phyloP scores from a whole-genome alignment of 2,797 vertebrate genomes.

The Sebastes iracundus region DNA sequence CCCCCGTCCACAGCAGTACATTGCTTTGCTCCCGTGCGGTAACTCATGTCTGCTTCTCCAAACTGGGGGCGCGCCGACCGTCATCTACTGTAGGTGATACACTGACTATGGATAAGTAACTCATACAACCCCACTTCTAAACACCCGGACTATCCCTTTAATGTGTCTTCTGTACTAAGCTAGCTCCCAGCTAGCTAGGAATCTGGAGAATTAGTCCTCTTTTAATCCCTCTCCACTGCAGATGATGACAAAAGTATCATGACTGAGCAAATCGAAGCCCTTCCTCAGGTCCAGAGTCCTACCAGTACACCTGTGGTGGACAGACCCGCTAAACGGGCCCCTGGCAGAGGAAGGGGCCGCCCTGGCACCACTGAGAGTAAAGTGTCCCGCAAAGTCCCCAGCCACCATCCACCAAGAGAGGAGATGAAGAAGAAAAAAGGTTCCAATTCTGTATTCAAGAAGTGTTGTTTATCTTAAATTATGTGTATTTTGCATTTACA shows the following conservation, averaged over 20 bases:
- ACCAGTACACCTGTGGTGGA: conserved; percentile 85
- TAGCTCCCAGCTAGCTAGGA: neutral
- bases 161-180: conserved; percentile 19
- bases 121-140: too few relatives aligned
- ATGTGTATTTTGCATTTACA: neutral
- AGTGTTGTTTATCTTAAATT: neutral
- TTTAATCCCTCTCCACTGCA: conserved; percentile 81
- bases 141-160: neutral
- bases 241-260: conserved; percentile 96
- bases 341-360: conserved; percentile 90
- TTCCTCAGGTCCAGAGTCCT: conserved; percentile 84
- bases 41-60: too few relatives aligned
- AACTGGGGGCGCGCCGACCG: too few relatives aligned
- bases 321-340: conserved; percentile 90
- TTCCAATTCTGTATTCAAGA: conserved; percentile 73
- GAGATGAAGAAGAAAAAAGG: conserved; percentile 97
- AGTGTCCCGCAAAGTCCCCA: conserved; percentile 89
- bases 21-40: too few relatives aligned
- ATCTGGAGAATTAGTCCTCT: conserved; percentile 59
- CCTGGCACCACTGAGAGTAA: conserved; percentile 89
- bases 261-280: conserved; percentile 88
- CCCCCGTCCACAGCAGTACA: too few relatives aligned
- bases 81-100: too few relatives aligned
- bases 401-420: conserved; percentile 90
- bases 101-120: too few relatives aligned